Evolutionary conservation across 2,113 vertebrate species (phyloP).

Genomic region (Amphiprion ocellaris): DNA sequence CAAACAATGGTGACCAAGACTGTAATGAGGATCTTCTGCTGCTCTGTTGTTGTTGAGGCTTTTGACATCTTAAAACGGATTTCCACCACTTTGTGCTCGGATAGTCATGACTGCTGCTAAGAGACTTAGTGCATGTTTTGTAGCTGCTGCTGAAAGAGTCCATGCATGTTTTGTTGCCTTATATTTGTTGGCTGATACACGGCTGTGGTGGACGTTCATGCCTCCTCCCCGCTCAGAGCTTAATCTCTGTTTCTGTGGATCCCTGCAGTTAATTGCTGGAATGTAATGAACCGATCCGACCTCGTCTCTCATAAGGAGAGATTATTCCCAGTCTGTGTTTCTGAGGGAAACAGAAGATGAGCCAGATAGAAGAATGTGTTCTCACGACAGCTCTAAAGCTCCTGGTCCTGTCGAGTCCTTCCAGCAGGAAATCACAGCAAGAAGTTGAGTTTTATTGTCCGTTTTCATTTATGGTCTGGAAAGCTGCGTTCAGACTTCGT

Average conservation of each 20-base stretch:
- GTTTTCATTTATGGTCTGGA: constrained; percentile 33
- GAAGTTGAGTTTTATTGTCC: constrained; percentile 12
- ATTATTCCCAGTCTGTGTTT: constrained; percentile 33
- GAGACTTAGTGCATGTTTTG: too few species aligned
- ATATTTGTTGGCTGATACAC: background rate
- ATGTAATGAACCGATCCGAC: constrained; percentile 5
- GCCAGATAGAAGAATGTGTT: constrained; percentile 13
- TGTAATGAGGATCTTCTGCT: too few species aligned
- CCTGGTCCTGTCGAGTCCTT: background rate
- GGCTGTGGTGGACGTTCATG: too few species aligned
- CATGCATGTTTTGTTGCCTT: background rate
- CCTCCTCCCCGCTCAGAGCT: background rate
- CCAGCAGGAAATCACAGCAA: constrained; percentile 41
- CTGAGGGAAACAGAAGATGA: background rate
- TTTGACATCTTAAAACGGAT: too few species aligned
- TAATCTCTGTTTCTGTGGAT: constrained; percentile 3
- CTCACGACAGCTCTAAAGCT: background rate
- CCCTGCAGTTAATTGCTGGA: constrained; percentile 40
- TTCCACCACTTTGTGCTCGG: too few species aligned
- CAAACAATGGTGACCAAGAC: too few species aligned
- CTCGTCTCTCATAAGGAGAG: constrained; percentile 21
- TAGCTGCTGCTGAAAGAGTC: too few species aligned
- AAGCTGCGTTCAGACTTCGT: constrained; percentile 11
- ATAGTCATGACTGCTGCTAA: too few species aligned
- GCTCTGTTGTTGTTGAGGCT: too few species aligned